Base-by-base conservation (phyloP, 1,140 invertebrate genomes). In the Drosophila suzukii region DNA sequence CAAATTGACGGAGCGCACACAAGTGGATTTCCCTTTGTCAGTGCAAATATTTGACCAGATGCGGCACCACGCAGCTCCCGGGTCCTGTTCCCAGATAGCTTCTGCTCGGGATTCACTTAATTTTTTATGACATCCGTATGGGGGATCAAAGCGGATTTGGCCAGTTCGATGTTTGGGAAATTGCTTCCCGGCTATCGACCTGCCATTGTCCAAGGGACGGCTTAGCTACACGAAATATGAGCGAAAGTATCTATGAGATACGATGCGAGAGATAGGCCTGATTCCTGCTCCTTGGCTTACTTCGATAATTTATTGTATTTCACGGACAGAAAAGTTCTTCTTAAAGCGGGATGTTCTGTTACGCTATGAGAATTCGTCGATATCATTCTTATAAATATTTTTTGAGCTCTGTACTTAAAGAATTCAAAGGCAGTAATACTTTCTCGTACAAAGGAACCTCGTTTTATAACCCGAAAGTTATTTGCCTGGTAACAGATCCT, bases 21-120 rank as follows among this genome's bases (percentile, higher is more conserved):
- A 84, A 91, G 89, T 89, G 89, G 89, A 75, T 82, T 81, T 58
- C 46, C 56, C 58, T 49, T 80, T 79, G 75, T 75, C 66, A 81
- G 66, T 44, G 74, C 70, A 77, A 91, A 91, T 91, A 91, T 91
- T 91, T 85, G 89, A 80, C 81, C 89, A 91, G 89, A 91, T 91
- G 89, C 80, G 88, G 49, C 68, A 60, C 65, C 53, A 44, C 34
- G 47, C 44, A 38, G 56, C 41, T 47, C 39, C 39, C 15, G 56
- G n/a, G 20, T 51, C 15, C 54, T 32, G n/a, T 20, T 17, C 54
- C 32, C 38, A 51, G 55, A 65, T 27, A 47, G 50, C 65, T 65
- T 17, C 54, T 68, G 58, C 41, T 43, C 47, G 55, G 59, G 51
- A 80, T 60, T 84, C 61, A 76, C 66, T 75, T 75, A 65, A 86